phyloP scores from a whole-genome alignment of 2,888 invertebrate species.

The Dynastes hyllus region DNA sequence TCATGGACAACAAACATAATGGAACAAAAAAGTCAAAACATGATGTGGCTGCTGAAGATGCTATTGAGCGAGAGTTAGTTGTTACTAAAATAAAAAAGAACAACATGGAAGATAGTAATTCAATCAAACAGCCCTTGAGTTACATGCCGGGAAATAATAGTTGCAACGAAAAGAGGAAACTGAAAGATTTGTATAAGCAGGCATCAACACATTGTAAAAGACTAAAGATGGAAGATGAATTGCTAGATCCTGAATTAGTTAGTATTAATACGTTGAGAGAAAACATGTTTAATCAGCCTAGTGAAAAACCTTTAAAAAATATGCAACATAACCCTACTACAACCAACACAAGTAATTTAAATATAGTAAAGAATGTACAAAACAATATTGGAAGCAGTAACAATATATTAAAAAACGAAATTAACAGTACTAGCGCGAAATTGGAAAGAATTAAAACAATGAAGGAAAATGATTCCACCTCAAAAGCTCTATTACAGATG shows the following conservation, averaged over 20 bases:
- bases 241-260: background rate
- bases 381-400: background rate
- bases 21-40: background rate
- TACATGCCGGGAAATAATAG: background rate
- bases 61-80: background rate
- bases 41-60: background rate
- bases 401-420: background rate
- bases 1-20: background rate
- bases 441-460: background rate
- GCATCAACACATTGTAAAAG: conserved; percentile 1
- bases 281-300: background rate
- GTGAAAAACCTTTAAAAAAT: background rate
- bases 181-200: background rate
- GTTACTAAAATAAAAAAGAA: background rate
- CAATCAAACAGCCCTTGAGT: background rate
- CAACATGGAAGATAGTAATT: background rate
- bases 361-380: background rate
- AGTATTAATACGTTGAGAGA: background rate
- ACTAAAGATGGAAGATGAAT: background rate
- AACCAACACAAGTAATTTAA: background rate
- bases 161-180: background rate
- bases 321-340: background rate
- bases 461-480: background rate
- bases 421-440: background rate
- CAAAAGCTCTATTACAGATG: background rate